phyloP scores from a whole-genome alignment of 2,888 invertebrate genomes.

The Ptychoptera albimana region DNA sequence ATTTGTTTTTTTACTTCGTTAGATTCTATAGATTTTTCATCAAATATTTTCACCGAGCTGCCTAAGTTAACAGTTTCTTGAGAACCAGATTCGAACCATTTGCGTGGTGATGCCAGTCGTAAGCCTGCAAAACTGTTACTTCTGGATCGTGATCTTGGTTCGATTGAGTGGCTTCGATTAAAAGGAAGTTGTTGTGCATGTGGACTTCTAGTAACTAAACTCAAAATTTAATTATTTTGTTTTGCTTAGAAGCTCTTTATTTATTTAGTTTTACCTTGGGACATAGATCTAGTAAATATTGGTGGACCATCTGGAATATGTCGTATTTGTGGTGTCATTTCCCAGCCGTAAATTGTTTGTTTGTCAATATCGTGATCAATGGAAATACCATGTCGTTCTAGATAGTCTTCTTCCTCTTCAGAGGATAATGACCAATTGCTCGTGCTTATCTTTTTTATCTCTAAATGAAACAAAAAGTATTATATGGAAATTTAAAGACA shows the following conservation, averaged over 20 bases:
- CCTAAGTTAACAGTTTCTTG: slow-evolving; percentile 38
- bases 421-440: slow-evolving; percentile 1
- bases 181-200: neutral
- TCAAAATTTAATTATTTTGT: slow-evolving; percentile 13
- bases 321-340: slow-evolving; percentile 16
- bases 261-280: neutral
- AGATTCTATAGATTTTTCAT: slow-evolving; percentile 16
- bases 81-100: slow-evolving; percentile 36
- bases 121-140: neutral
- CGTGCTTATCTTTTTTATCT: neutral
- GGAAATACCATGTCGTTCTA: slow-evolving; percentile 7
- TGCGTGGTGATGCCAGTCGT: neutral
- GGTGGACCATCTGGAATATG: slow-evolving; percentile 4
- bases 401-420: slow-evolving; percentile 13
- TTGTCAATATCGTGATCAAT: slow-evolving; percentile 20
- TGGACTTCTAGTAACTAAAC: neutral
- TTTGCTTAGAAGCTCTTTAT: neutral
- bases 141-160: neutral
- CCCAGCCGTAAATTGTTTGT: slow-evolving; percentile 22
- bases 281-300: neutral
- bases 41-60: slow-evolving; percentile 43
- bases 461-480: neutral
- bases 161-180: neutral
- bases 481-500: neutral
- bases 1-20: neutral